Evolutionary conservation across 2,888 invertebrate genomes (phyloP), one percentile per base, ranked within the genome.

Genomic region (Xestia sexstrigata): DNA sequence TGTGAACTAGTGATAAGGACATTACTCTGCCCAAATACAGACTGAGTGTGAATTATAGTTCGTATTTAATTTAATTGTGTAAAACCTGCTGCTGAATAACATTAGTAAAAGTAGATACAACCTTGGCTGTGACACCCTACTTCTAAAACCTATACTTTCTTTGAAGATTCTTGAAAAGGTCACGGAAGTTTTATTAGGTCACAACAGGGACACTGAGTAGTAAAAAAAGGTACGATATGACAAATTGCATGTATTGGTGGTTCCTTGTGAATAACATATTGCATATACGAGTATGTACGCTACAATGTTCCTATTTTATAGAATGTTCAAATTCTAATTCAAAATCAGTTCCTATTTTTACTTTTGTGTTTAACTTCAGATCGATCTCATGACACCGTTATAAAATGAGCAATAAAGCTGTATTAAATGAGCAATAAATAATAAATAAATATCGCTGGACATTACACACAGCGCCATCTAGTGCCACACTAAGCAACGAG

Each of bases 111-210:
- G 23, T 23, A 62, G 11, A 60, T 42, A 47, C 11, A 55, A 8
- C 52, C 76, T 58, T 63, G 13, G 23, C 17, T 42, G n/a, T n/a
- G 55, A 58, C 47, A 69, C 67, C 42, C 17, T 45, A 20, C n/a
- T 20, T 55, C 4, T 68, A 49, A 68, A 75, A 58, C 35, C 26
- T 26, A 62, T 63, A 23, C n/a, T 75, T 75, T 81, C 52, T 55
- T 75, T 39, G 47, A 35, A 45, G 30, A 30, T 8, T 45, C 26
- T 20, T 35, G 30, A 20, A 66, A 79, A 79, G 76, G 67, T 68
- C 67, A 62, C 15, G 26, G 30, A 47, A 68, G 30, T 47, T 68
- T 60, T 55, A 55, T 52, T 55, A 52, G 35, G 52, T 70, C 45
- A 70, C 35, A 52, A 52, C 1, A 52, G 4, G 39, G 45, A 39